A percentile compares a stretch with the other conserved stretches of the same genome.
phyloP scores from a whole-genome alignment of 2,888 invertebrate species.

The Platypus cylindrus region DNA sequence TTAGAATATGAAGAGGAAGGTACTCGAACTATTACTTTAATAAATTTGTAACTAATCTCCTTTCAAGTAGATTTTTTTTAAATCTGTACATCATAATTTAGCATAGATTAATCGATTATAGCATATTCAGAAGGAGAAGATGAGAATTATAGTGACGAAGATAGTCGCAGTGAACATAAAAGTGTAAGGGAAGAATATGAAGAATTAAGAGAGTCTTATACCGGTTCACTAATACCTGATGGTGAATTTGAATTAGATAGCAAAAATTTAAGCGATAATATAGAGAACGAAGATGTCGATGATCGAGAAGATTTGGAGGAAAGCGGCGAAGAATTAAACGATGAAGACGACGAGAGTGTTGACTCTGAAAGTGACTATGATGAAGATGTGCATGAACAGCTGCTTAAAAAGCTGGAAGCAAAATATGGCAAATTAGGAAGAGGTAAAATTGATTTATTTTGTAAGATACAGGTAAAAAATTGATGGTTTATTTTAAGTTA shows the following conservation, averaged over 20 bases:
- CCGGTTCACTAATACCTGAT: slow-evolving; percentile 28
- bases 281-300: slow-evolving; percentile 29
- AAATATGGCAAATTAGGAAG: slow-evolving; percentile 53
- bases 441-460: slow-evolving; percentile 13
- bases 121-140: slow-evolving; percentile 33
- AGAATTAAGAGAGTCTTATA: slow-evolving; percentile 30
- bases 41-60: too few relatives aligned
- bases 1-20: slow-evolving; percentile 32
- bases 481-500: too few relatives aligned
- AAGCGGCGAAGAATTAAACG: slow-evolving; percentile 30
- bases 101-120: slow-evolving; percentile 2
- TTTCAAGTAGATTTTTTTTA: too few relatives aligned
- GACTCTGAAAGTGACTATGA: slow-evolving; percentile 39
- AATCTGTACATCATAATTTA: too few relatives aligned
- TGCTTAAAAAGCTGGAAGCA: slow-evolving; percentile 55
- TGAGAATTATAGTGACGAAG: slow-evolving; percentile 28
- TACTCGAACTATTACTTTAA: slow-evolving; percentile 12
- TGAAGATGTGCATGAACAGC: slow-evolving; percentile 56
- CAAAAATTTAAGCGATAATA: slow-evolving; percentile 20
- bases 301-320: slow-evolving; percentile 34
- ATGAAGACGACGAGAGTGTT: slow-evolving; percentile 34
- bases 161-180: slow-evolving; percentile 18
- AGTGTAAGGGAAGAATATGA: slow-evolving; percentile 28
- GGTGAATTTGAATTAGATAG: slow-evolving; percentile 21
- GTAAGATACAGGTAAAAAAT: too few relatives aligned